phyloP scores from a whole-genome alignment of 1,140 invertebrate genomes.

The Meloidogyne chitwoodi region DNA sequence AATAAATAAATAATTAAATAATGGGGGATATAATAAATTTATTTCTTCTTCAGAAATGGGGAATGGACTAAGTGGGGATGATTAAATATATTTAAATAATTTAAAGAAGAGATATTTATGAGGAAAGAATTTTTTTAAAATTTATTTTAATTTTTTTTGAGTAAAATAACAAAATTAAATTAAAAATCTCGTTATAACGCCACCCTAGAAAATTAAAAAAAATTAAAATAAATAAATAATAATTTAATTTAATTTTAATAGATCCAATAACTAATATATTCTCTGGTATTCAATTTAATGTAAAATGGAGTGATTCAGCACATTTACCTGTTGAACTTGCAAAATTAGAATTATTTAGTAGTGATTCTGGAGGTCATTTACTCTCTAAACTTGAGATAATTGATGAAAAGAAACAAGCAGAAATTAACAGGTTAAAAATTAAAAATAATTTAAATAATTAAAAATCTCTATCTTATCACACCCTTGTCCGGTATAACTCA shows the following conservation, averaged over 20 bases:
- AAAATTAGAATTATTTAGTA: conserved; percentile 31
- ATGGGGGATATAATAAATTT: no score
- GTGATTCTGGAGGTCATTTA: conserved; percentile 14
- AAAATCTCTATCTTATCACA: not conserved
- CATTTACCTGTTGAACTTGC: conserved; percentile 1
- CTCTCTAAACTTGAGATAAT: not conserved
- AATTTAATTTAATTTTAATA: not conserved
- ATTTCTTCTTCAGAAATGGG: no score
- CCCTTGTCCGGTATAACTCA: not conserved
- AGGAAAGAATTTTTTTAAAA: no score
- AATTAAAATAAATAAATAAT: not conserved
- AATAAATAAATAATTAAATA: not conserved
- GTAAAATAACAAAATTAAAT: no score
- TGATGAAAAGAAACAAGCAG: not conserved
- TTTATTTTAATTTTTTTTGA: no score
- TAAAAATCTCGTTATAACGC: no score
- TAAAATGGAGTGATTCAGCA: conserved; percentile 10
- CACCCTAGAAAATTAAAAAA: no score
- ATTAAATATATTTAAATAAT: not conserved
- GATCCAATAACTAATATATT: conserved; percentile 3
- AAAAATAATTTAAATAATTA: not conserved
- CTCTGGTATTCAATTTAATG: conserved; percentile 1
- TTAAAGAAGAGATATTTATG: no score
- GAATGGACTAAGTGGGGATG: no score
- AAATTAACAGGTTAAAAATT: not conserved